Evolutionary conservation across 2,888 invertebrate genomes (phyloP).

Genomic region (Caenorhabditis imperialis): DNA sequence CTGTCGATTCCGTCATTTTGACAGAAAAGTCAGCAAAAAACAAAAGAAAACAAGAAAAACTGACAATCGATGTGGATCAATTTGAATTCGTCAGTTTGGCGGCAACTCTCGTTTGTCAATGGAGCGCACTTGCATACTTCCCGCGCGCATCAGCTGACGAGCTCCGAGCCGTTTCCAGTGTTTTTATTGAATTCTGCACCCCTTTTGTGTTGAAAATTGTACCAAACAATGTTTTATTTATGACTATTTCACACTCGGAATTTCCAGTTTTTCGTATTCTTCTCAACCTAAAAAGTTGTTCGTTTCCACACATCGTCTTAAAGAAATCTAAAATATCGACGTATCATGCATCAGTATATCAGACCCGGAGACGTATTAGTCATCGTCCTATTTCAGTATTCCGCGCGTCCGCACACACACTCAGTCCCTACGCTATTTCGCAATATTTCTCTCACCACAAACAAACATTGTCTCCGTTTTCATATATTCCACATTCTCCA

Average conservation of each 20-base stretch:
- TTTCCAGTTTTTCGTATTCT: background rate
- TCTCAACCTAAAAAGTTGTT: background rate
- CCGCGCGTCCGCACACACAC: conserved; percentile 17
- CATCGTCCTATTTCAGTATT: conserved; percentile 11
- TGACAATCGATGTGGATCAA: background rate
- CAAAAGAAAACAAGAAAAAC: background rate
- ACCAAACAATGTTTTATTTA: too few relatives aligned
- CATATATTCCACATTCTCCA: background rate
- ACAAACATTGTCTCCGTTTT: conserved; percentile 25
- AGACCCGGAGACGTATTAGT: too few relatives aligned
- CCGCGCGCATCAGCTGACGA: background rate
- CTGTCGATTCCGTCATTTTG: conserved; percentile 22
- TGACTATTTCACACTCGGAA: too few relatives aligned
- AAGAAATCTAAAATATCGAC: conserved; percentile 11
- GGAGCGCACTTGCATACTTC: conserved; percentile 21
- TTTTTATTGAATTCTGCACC: background rate
- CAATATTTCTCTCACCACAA: conserved; percentile 15
- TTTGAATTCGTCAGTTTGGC: conserved; percentile 26
- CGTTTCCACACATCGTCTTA: background rate
- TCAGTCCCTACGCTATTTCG: conserved; percentile 21
- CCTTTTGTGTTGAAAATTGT: background rate
- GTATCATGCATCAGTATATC: conserved; percentile 9
- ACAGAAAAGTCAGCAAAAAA: background rate
- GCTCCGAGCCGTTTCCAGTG: background rate
- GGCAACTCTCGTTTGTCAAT: conserved; percentile 1